Conservation (phyloP, 1,140 invertebrate genomes). For the Odontomachus brunneus region DNA sequence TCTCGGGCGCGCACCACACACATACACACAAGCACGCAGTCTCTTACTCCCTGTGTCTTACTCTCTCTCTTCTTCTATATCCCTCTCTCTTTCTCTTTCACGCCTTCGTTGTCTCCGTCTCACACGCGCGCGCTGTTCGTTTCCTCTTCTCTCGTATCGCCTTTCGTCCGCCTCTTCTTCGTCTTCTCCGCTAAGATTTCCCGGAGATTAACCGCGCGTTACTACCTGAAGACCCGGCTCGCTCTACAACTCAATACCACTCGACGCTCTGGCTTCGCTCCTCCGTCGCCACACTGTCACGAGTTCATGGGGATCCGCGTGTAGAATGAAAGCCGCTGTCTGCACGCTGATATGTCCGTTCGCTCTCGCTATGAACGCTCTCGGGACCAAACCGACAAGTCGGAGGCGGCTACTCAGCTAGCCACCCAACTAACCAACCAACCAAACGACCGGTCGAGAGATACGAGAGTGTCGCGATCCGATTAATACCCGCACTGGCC, state of each 20-base stretch:
- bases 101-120: conserved; percentile 10
- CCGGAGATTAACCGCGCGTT: conserved; percentile 61
- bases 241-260: conserved; percentile 57
- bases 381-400: neutral
- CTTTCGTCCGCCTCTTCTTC: conserved; percentile 29
- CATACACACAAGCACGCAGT: conserved; percentile 34
- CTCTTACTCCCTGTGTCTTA: conserved; percentile 12
- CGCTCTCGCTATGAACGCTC: neutral
- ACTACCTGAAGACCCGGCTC: conserved; percentile 34
- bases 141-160: conserved; percentile 44
- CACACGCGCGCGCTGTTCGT: conserved; percentile 43
- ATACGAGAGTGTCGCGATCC: conserved; percentile 51
- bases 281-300: conserved; percentile 73
- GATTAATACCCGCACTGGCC: conserved; percentile 32
- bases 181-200: conserved; percentile 55
- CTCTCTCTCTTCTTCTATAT: conserved; percentile 33
- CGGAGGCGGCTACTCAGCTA: neutral
- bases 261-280: conserved; percentile 49
- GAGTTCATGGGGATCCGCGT: conserved; percentile 73
- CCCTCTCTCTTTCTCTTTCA: conserved; percentile 25
- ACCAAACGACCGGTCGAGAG: conserved; percentile 9
- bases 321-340: conserved; percentile 48
- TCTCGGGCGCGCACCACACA: conserved; percentile 39
- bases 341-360: too few relatives aligned
- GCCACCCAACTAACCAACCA: neutral